Evolutionary conservation across 2,888 invertebrate genomes (phyloP), one percentile per base, ranked within the genome.

Genomic region (Aplocera efformata): DNA sequence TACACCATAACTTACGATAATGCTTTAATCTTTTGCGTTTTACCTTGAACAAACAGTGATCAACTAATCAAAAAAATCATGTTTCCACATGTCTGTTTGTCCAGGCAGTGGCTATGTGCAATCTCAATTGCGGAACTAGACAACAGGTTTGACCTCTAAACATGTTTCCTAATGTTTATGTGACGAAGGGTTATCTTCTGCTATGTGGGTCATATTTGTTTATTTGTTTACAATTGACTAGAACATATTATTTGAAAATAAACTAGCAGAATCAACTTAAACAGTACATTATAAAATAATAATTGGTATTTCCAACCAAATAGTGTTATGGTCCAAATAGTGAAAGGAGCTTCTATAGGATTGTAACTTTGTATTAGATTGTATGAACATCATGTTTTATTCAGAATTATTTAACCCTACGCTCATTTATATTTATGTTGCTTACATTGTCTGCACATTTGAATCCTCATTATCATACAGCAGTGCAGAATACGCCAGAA

Each of bases 71-170:
- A 29, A 11, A 20, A 31, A 10, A 10, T 38, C 47, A 36, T 45
- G 40, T 56, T 63, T 58, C 53, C 39, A n/a, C 42, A 56, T 58
- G 66, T 51, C 51, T 72, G 56, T 74, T 72, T 72, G 57, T 56
- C 51, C 49, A 61, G 52, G 50, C 63, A 73, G 28, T 43, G 53
- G 59, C 59, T 67, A 53, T 64, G 52, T 60, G 60, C 52, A 51
- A 56, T 44, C 50, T 61, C 51, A 56, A 65, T 75, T 56, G 61
- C 76, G 73, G 80, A 82, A 78, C 70, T 76, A 59, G 63, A 58
- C 45, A 71, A 75, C 72, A 63, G 55, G 72, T 77, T 75, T 77
- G 78, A 79, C 77, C 80, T 81, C 74, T 71, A 68, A 62, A 65
- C 60, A 61, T 65, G 58, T 73, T 71, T 63, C 68, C 48, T 54